Base-by-base conservation (phyloP, 2,113 vertebrate genomes). In the Neotragus moschatus region DNA sequence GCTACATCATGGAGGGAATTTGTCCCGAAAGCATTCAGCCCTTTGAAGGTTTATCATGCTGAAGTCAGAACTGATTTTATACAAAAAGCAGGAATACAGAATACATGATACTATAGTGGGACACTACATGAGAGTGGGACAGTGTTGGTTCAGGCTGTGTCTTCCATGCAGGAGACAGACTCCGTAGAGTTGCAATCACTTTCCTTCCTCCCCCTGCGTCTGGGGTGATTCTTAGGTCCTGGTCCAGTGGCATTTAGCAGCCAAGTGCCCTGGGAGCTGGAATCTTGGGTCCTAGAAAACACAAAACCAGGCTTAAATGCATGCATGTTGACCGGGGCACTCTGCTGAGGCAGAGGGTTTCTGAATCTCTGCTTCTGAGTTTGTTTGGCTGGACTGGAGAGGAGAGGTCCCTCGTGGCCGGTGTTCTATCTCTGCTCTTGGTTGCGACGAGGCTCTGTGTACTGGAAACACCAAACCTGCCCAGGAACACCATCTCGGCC, bases 41-140 rank as follows among this genome's bases (percentile, higher is more conserved):
- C 88, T 96, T 96, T 45, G 47, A 73, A 97, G 94, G 82, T 47
- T 92, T 92, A 88, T 70, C 88, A 81, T 92, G 88, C 79, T 82
- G 28, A 89, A 90, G 47, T 93, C 84, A 94, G 88, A 94, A 73
- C 49, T 61, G 90, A 92, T 80, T 30, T 7, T 19, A 66, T 60
- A 49, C 11, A 55, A 81, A 33, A 45, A 19, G 10, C 36, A 91
- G 49, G 8, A 11, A 23, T 23, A 14, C 25, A 39, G 61, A 26
- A 23, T n/a, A n/a, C n/a, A n/a, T n/a, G n/a, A n/a, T n/a, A n/a
- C n/a, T n/a, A n/a, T n/a, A n/a, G n/a, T n/a, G n/a, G n/a, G n/a
- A n/a, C n/a, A n/a, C n/a, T n/a, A 33, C 6, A 84, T 73, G 45
- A 43, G 94, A 17, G 14, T 2, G 2, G 60, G 56, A 25, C 36